Conservation (phyloP, 2,888 invertebrate genomes). For the Synanthedon andrenaeformis region DNA sequence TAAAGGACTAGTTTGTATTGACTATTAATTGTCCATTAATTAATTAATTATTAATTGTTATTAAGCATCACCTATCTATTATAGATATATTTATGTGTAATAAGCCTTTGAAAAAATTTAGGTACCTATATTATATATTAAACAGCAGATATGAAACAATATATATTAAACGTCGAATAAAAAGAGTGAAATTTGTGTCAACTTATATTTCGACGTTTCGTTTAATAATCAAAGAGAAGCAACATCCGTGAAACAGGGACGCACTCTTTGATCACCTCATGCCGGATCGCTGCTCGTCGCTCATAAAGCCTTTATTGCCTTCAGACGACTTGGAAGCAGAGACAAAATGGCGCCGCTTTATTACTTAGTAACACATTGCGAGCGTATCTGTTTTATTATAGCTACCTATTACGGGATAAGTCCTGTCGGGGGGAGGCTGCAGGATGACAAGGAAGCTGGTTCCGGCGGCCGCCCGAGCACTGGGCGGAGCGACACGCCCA, state of each 20-base stretch:
- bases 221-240: slow-evolving; percentile 43
- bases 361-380: slow-evolving; percentile 67
- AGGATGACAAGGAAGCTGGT: slow-evolving; percentile 44
- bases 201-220: slow-evolving; percentile 45
- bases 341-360: slow-evolving; percentile 68
- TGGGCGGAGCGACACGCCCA: slow-evolving; percentile 67
- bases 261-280: slow-evolving; percentile 60
- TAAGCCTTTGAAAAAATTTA: neutral
- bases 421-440: slow-evolving; percentile 38
- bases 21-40: too few relatives aligned
- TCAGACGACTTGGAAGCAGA: slow-evolving; percentile 45
- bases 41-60: too few relatives aligned
- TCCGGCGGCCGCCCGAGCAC: slow-evolving; percentile 19
- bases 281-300: slow-evolving; percentile 44
- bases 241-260: slow-evolving; percentile 52
- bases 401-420: slow-evolving; percentile 62
- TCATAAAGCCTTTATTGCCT: slow-evolving; percentile 61
- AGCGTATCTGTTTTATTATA: slow-evolving; percentile 64
- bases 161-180: slow-evolving; percentile 1
- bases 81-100: too few relatives aligned
- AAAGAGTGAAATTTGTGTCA: slow-evolving; percentile 2
- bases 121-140: slow-evolving; percentile 4
- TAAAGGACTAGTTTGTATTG: too few relatives aligned
- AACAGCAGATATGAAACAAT: slow-evolving; percentile 4
- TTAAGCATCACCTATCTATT: too few relatives aligned